Evolutionary conservation across 1,140 invertebrate species (phyloP).

Genomic region (Magallana ariakensis): DNA sequence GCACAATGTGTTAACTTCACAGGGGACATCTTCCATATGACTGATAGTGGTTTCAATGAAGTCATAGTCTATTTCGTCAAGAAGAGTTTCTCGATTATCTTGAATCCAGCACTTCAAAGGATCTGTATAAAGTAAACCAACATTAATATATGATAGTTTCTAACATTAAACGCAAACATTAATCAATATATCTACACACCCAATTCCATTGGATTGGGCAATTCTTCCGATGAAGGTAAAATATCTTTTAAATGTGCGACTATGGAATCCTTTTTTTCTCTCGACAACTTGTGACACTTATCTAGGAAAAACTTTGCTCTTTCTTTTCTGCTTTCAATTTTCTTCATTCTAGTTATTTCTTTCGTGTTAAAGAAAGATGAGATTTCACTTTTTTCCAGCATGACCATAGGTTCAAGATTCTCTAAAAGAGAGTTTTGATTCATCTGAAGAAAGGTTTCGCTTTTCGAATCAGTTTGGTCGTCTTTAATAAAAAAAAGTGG

Average conservation of each 20-base stretch:
- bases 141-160: background rate
- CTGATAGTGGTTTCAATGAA: background rate
- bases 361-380: background rate
- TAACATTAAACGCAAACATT: background rate
- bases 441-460: background rate
- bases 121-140: background rate
- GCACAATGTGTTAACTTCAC: background rate
- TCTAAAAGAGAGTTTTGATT: background rate
- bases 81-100: background rate
- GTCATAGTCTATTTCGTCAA: background rate
- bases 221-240: background rate
- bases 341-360: background rate
- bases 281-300: background rate
- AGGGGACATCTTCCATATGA: background rate
- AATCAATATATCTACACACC: background rate
- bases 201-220: background rate
- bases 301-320: background rate
- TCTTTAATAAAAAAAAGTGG: no score
- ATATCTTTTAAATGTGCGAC: background rate
- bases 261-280: background rate
- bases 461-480: background rate
- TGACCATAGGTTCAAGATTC: background rate
- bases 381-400: background rate
- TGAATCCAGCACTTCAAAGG: background rate
- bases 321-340: background rate